Conservation (phyloP, 2,797 vertebrate species). For the Sciurus vulgaris region DNA sequence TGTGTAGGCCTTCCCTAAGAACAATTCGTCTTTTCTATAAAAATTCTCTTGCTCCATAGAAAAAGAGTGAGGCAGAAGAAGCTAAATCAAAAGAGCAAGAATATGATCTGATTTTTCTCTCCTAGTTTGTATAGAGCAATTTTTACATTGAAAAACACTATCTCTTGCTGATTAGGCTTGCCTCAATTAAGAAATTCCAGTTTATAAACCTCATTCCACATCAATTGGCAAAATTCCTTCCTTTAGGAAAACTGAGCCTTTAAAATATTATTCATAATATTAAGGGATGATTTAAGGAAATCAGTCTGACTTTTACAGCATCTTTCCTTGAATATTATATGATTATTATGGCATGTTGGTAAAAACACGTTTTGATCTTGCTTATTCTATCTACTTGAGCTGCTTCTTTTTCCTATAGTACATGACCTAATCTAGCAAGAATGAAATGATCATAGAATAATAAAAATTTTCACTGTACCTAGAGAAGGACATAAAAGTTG, state of each 20-base stretch:
- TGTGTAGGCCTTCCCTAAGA: conserved; percentile 61
- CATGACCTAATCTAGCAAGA: conserved; percentile 75
- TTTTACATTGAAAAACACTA: conserved; percentile 31
- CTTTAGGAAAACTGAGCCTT: conserved; percentile 47
- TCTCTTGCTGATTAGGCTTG: conserved; percentile 53
- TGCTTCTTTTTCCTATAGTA: conserved; percentile 48
- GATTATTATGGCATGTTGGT: background rate
- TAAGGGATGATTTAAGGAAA: conserved; percentile 50
- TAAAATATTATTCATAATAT: conserved; percentile 60
- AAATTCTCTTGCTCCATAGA: conserved; percentile 57
- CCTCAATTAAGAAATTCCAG: conserved; percentile 54
- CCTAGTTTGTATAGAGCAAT: background rate
- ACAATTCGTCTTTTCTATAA: conserved; percentile 68
- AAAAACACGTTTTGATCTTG: conserved; percentile 65
- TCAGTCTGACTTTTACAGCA: conserved; percentile 25
- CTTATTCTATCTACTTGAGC: conserved; percentile 52
- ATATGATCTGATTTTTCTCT: conserved; percentile 39
- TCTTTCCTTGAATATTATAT: conserved; percentile 45
- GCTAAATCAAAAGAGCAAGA: conserved; percentile 33
- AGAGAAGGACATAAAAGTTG: conserved; percentile 78
- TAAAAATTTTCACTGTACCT: conserved; percentile 72
- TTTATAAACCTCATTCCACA: conserved; percentile 55
- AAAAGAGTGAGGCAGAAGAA: background rate
- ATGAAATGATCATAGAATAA: conserved; percentile 75
- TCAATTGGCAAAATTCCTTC: background rate